Evolutionary conservation across 2,113 vertebrate species (phyloP).

Genomic region (Diphyllodes magnificus): DNA sequence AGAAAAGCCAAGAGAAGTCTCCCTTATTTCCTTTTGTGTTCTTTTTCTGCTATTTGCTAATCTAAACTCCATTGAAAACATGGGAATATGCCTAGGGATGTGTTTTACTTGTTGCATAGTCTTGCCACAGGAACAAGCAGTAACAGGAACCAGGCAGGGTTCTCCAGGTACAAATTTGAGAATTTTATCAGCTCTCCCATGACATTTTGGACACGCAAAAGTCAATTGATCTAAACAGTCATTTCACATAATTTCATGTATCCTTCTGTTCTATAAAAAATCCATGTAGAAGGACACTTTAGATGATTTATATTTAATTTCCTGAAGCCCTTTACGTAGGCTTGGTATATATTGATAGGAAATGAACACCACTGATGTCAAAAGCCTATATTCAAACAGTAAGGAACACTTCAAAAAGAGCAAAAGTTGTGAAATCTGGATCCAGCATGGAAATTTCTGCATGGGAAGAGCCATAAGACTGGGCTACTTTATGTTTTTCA

Average conservation of each 20-base stretch:
- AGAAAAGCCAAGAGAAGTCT: not conserved
- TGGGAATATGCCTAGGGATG: accelerated
- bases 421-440: not conserved
- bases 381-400: not conserved
- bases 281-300: not conserved
- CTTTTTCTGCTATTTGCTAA: not conserved
- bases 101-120: not conserved
- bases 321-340: not conserved
- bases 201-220: not conserved
- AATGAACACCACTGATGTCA: not conserved
- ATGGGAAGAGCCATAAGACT: not conserved
- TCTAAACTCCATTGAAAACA: not conserved
- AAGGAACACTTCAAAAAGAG: not conserved
- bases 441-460: not conserved
- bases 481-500: not conserved
- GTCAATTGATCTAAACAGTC: not conserved
- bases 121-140: not conserved
- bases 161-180: accelerated
- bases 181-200: not conserved
- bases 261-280: not conserved
- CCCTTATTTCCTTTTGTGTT: not conserved
- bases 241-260: not conserved
- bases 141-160: not conserved
- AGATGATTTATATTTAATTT: not conserved
- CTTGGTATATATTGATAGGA: not conserved